A percentile compares a stretch with the other conserved stretches of the same genome.
phyloP scores from a whole-genome alignment of 2,888 invertebrate species.

The Fissipunctia ypsillon region DNA sequence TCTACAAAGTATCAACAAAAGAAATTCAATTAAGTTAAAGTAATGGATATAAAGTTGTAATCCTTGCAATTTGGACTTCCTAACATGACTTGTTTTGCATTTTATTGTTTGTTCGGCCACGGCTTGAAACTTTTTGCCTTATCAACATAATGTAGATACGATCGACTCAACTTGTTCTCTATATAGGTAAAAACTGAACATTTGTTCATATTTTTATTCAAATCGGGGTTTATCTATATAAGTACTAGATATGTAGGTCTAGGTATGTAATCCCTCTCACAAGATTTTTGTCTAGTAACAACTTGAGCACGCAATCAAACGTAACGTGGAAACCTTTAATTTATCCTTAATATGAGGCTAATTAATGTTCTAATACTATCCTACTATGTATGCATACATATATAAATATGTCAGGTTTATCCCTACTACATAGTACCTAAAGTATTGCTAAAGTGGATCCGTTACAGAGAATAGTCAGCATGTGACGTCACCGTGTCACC shows the following conservation, averaged over 20 bases:
- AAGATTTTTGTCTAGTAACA: too few species aligned
- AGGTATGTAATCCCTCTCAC: background rate
- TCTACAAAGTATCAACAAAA: slow-evolving; percentile 25
- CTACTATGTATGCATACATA: too few species aligned
- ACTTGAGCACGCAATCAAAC: background rate
- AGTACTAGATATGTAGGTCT: background rate
- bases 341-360: background rate
- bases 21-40: slow-evolving; percentile 29
- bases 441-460: slow-evolving; percentile 1
- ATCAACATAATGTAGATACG: background rate
- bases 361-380: background rate
- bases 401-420: background rate
- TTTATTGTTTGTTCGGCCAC: background rate
- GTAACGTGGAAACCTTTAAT: background rate
- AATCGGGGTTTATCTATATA: too few species aligned
- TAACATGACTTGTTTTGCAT: background rate
- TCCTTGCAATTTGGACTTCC: slow-evolving; percentile 8
- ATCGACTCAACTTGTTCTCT: background rate
- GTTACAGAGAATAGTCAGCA: slow-evolving; percentile 10
- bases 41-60: slow-evolving; percentile 21
- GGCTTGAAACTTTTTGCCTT: background rate
- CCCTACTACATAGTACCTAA: background rate
- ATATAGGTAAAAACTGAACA: background rate
- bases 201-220: background rate
- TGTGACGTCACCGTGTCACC: slow-evolving; percentile 17